phyloP scores from a whole-genome alignment of 2,797 vertebrate species.

The Premnoplex brunnescens region DNA sequence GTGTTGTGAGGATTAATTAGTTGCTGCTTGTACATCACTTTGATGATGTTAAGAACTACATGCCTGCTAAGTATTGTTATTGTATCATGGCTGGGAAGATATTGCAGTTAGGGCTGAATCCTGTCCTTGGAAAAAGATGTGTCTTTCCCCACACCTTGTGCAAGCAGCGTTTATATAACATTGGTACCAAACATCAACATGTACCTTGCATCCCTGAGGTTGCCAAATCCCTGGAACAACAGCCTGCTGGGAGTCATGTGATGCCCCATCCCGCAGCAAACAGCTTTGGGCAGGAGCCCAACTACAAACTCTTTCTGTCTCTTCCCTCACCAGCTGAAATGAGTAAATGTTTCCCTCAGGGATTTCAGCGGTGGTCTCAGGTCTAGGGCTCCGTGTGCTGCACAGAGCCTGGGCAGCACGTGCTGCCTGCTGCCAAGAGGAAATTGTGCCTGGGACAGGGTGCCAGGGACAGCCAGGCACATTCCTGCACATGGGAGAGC shows the following conservation, averaged over 20 bases:
- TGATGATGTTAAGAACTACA: slow-evolving; percentile 62
- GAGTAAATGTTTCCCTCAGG: neutral
- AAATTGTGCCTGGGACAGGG: accelerated
- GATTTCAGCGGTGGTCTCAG: neutral
- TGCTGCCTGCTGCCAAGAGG: accelerated
- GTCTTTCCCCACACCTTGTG: slow-evolving; percentile 10
- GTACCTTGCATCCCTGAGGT: neutral
- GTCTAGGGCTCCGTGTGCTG: neutral
- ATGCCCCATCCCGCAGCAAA: neutral
- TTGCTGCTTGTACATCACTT: slow-evolving; percentile 50
- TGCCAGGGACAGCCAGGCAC: neutral
- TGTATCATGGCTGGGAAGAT: slow-evolving; percentile 25
- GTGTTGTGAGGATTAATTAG: slow-evolving; percentile 64
- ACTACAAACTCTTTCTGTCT: neutral
- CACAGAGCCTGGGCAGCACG: neutral
- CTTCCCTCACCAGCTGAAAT: neutral
- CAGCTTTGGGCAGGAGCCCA: neutral
- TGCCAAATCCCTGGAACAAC: slow-evolving; percentile 24
- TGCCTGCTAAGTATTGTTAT: slow-evolving; percentile 52
- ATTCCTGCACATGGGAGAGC: neutral
- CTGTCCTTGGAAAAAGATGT: slow-evolving; percentile 15
- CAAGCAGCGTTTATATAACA: slow-evolving; percentile 23
- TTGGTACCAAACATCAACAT: slow-evolving; percentile 15
- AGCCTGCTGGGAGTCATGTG: neutral
- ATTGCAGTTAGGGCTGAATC: slow-evolving; percentile 24